Base-by-base conservation (phyloP, 2,113 vertebrate species). In the Fukomys damarensis region DNA sequence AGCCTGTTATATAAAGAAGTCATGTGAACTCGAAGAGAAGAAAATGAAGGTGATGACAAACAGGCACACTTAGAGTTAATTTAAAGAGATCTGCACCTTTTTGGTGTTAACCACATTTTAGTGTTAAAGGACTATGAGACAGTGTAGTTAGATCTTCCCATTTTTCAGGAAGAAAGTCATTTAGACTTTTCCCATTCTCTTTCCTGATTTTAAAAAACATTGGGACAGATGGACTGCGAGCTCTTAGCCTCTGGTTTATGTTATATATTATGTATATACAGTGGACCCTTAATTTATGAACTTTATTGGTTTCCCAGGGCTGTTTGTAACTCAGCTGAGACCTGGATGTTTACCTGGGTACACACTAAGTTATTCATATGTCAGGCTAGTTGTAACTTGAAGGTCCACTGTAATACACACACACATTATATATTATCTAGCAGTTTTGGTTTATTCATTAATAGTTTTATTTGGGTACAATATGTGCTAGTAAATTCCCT, bases 181-280 rank as follows among this genome's bases (percentile, higher is more conserved):
- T 85, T 81, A 86, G 74, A 72, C 72, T 84, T 72, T 96, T 83
- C 30, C 11, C 49, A 24, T 81, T n/a, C n/a, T 85, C 43, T 28
- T 96, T 89, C 54, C 85, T 96, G 59, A 86, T 65, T 94, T 89
- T 92, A 38, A 76, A 76, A 93, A 91, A 89, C 35, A 70, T 35
- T 38, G 58, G 22, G 10, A 46, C 32, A 70, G 56, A 72, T 66
- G 24, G 70, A 28, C 49, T 66, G 11, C 77, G 68, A 61, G 19
- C 74, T 82, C 79, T n/a, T 83, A 65, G 56, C 32, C 68, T 94
- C 81, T 66, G 30, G 10, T 83, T 65, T 92, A 26, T 63, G 43
- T 91, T 58, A 68, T 52, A 19, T 32, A 74, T 32, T 49, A 63
- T 24, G 56, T 58, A 20, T 58, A 58, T 58, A 5, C 56, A 17